phyloP scores from a whole-genome alignment of 1,140 invertebrate species.

The Homarus americanus region DNA sequence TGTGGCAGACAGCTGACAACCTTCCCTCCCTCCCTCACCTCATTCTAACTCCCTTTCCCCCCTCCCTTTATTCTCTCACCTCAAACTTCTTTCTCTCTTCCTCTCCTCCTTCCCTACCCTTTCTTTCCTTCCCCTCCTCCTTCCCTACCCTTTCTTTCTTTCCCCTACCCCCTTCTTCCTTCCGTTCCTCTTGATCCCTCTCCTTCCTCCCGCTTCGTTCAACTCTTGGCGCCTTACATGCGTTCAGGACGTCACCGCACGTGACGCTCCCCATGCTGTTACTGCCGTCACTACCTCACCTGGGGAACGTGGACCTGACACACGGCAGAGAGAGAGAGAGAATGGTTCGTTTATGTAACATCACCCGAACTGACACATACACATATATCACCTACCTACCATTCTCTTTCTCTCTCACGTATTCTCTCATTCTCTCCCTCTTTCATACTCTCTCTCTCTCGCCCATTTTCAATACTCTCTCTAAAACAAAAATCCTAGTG shows the following conservation, averaged over 20 bases:
- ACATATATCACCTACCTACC: background rate
- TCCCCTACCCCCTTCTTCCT: no score
- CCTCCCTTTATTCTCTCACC: background rate
- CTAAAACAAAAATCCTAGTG: no score
- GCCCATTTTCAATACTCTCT: background rate
- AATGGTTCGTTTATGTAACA: no score
- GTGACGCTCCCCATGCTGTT: background rate
- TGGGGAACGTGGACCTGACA: background rate
- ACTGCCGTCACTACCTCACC: background rate
- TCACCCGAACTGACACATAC: no score
- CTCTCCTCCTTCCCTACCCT: background rate
- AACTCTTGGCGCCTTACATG: no score
- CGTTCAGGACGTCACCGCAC: no score
- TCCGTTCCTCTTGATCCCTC: no score
- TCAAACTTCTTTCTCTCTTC: background rate
- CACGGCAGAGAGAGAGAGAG: background rate
- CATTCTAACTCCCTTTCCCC: no score
- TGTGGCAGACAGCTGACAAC: background rate
- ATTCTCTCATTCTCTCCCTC: conserved; percentile 3
- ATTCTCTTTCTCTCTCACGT: background rate
- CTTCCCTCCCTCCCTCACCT: background rate
- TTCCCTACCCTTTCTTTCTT: no score
- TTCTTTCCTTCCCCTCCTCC: background rate
- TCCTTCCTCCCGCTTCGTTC: background rate
- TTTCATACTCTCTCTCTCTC: conserved; percentile 8